Base-by-base conservation (phyloP, 2,888 invertebrate species). In the Cheilosia scutellata region DNA sequence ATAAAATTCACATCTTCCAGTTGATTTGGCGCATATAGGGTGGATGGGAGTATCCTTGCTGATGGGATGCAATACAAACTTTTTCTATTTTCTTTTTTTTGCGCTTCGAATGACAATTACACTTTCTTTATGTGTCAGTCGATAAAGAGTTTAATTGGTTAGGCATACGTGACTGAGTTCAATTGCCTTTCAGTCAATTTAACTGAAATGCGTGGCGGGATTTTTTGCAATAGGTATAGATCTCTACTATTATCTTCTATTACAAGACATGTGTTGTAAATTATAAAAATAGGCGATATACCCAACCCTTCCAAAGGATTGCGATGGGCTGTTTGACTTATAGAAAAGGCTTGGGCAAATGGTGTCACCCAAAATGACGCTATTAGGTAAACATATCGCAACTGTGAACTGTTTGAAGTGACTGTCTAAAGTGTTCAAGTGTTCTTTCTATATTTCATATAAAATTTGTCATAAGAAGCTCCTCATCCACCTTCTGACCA, bases 121-220 rank as follows among this genome's bases (percentile, higher is more conserved):
- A 11, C 37, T 37, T 37, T 37, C 37, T 11, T 37, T 37, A 9
- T 11, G 11, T 37, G 37, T 75, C 31, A 27, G 44, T 7, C 55
- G 72, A 72, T 63, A 82, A 86, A 86, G 86, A 47, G 82, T 86
- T 86, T 82, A 82, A 86, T 86, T 82, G 77, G 76, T 82, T 60
- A 53, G 16, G 40, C 51, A 55, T 51, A 42, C 5, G 29, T 55
- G 9, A 13, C 5, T 20, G 51, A 2, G 13, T 62, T 60, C n/a
- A 6, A 40, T 70, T 44, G 13, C 29, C 60, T 80, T 86, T 49
- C 84, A 80, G 49, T 86, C 84, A 76, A 86, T 86, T 86, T 62
- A 66, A 75, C 62, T n/a, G 20, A 16, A 11, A 37, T 42, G 49
- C 49, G 44, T 68, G 29, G 16, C n/a, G 27, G 42, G 68, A 4